Conservation (phyloP, 2,113 vertebrate species). For the Macquaria australasica region DNA sequence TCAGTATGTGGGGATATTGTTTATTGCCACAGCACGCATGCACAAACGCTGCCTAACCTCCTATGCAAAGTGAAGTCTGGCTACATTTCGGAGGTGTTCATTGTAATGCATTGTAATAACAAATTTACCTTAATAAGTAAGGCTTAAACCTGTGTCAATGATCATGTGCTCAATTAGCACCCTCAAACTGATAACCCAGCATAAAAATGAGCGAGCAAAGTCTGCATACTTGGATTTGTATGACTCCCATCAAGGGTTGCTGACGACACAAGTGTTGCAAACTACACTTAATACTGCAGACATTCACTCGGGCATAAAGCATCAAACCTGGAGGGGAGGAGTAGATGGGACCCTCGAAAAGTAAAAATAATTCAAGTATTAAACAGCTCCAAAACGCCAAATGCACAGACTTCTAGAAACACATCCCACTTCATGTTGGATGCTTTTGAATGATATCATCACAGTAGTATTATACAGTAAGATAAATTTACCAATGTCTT, state of each 20-base stretch:
- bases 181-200: not conserved
- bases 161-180: not conserved
- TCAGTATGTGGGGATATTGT: not conserved
- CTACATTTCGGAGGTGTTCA: not conserved
- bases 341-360: not conserved
- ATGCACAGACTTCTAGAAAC: not conserved
- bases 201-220: not conserved
- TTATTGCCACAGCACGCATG: not conserved
- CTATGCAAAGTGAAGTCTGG: not conserved
- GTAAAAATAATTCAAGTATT: constrained; percentile 8
- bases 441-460: not conserved
- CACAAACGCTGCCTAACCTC: not conserved
- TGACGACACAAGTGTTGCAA: not conserved
- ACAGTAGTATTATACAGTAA: too few species aligned
- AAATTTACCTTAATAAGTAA: not conserved
- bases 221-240: not conserved
- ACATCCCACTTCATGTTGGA: not conserved
- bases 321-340: not conserved
- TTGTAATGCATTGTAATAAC: not conserved
- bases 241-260: not conserved
- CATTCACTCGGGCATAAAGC: not conserved
- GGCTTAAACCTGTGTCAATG: not conserved
- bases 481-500: too few species aligned
- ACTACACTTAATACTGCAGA: not conserved
- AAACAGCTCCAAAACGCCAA: not conserved